Base-by-base conservation (phyloP, 2,797 vertebrate genomes). In the Nasua narica region DNA sequence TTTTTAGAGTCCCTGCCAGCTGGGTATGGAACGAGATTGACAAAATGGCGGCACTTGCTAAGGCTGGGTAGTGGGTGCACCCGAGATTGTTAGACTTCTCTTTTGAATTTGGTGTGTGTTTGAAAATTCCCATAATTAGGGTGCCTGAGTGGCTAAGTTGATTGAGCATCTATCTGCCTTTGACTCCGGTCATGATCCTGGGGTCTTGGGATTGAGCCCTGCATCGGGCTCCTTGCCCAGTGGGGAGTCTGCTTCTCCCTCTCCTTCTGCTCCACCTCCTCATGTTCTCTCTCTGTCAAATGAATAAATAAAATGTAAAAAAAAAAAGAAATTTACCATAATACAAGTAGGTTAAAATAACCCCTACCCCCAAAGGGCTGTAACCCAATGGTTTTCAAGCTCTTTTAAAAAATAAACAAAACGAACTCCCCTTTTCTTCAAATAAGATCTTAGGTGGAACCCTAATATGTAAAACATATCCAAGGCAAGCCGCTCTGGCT, bases 61-160 rank as follows among this genome's bases (percentile, higher is more conserved):
- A 95, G 50, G 15, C 16, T 77, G 62, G 46, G 35, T 70, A 70
- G 29, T 62, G 46, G 62, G 18, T 70, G 46, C 27, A 35, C 78
- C 52, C 0, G 16, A 70, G 21, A 70, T 69, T 69, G 8, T 92
- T 78, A 70, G 18, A 54, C 29, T 91, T 86, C 50, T n/a, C 40
- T 62, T 92, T 88, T 21, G 1, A 56, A 93, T 84, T 62, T 62
- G 10, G 29, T 50, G 23, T 60, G 43, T 54, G 23, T 72, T 58
- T 95, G 62, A 79, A 93, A 70, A 8, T 70, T 70, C 89, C 35
- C 25, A 52, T 70, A 90, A 85, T 56, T 65, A 27, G 32, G 62
- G 62, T 2, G 14, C 62, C 32, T 65, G 62, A 32, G 32, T 67
- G 15, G 32, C 32, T 35, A 16, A 18, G 32, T 67, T 0, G 0